Percentiles rank a stretch among this genome's conserved stretches.
phyloP scores from a whole-genome alignment of 1,140 invertebrate species.

The Bactericera cockerelli region DNA sequence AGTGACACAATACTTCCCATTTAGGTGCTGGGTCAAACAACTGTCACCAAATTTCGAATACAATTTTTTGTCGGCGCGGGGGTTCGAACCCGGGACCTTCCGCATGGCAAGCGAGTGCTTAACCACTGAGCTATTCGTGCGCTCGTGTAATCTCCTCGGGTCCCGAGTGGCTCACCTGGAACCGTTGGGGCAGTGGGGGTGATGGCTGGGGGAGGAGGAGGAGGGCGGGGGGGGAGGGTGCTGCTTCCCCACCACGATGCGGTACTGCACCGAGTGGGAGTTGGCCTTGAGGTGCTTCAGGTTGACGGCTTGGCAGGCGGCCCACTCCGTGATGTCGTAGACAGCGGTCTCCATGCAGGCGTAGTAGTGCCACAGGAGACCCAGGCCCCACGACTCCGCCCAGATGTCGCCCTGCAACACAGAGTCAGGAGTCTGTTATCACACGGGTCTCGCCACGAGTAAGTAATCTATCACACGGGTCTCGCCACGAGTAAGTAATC shows the following conservation, averaged over 20 bases:
- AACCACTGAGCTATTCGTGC: too few species aligned
- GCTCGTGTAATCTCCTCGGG: too few species aligned
- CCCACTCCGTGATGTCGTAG: constrained; percentile 92
- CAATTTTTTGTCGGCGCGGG: too few species aligned
- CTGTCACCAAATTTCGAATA: too few species aligned
- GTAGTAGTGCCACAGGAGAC: constrained; percentile 82
- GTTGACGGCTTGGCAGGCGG: constrained; percentile 74
- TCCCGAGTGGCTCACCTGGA: constrained; percentile 12
- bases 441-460: too few species aligned
- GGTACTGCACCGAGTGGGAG: constrained; percentile 79
- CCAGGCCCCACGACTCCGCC: constrained; percentile 78
- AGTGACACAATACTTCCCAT: too few species aligned
- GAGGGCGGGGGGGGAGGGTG: constrained; percentile 36
- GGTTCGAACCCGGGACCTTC: too few species aligned
- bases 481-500: too few species aligned
- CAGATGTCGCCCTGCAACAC: constrained; percentile 74
- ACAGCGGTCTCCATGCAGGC: constrained; percentile 91
- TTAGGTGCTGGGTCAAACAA: too few species aligned
- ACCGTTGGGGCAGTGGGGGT: constrained; percentile 13
- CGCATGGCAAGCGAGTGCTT: too few species aligned
- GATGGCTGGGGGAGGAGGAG: constrained; percentile 30
- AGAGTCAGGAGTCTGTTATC: too few species aligned
- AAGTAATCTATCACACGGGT: too few species aligned
- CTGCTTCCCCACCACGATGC: constrained; percentile 58
- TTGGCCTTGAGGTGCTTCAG: constrained; percentile 65